Percentiles rank a stretch among this genome's conserved stretches.
These are phyloP conservation scores for Hylomyscus alleni DNA, from an alignment of 2,797 vertebrate genomes.

Conservation along the genomic window DNA sequence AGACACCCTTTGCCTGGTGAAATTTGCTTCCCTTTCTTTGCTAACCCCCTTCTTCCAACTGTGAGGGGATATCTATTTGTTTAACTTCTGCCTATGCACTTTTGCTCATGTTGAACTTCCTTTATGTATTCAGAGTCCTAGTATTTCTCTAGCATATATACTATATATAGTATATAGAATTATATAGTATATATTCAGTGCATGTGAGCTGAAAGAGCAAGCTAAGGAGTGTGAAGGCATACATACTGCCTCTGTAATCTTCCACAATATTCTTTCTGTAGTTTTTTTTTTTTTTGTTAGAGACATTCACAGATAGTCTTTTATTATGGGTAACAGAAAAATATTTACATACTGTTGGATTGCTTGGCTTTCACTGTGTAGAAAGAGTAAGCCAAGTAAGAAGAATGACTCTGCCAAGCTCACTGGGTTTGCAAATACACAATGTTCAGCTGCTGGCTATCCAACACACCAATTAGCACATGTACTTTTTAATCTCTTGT, in stretches of 20 bases:
- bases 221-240: neutral
- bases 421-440: constrained; percentile 3
- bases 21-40: constrained; percentile 35
- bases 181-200: neutral
- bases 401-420: constrained; percentile 27
- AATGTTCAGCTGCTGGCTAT: constrained; percentile 20
- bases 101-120: neutral
- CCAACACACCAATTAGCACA: neutral
- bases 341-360: constrained; percentile 23
- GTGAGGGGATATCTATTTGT: neutral
- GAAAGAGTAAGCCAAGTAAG: constrained; percentile 27
- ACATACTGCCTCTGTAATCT: neutral
- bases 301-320: constrained; percentile 11
- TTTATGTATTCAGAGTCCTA: no score
- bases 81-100: neutral
- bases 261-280: neutral
- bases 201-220: neutral
- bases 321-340: constrained; percentile 46
- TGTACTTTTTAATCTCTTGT: neutral
- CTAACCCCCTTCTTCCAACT: constrained; percentile 29
- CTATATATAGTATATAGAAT: neutral
- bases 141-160: neutral
- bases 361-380: constrained; percentile 23
- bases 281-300: neutral
- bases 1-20: neutral